Evolutionary conservation across 2,113 vertebrate genomes (phyloP).

Genomic region (Bambusicola thoracicus): DNA sequence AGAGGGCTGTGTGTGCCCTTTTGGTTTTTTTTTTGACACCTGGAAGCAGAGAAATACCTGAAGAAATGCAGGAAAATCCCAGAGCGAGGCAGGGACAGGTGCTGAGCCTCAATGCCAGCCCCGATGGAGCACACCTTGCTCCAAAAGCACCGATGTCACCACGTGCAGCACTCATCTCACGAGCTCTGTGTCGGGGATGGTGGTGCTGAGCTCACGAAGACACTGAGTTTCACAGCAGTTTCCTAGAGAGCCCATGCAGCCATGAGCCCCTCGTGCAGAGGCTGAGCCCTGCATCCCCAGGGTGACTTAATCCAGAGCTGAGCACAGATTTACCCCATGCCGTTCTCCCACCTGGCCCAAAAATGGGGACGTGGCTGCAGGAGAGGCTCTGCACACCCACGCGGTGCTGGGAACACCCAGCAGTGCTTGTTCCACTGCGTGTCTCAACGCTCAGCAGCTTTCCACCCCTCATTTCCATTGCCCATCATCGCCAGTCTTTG

Average conservation of each 20-base stretch:
- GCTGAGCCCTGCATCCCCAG: fast-evolving
- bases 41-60: neutral
- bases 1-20: too few relatives aligned
- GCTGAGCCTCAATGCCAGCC: neutral
- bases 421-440: neutral
- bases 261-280: fast-evolving
- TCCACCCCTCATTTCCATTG: neutral
- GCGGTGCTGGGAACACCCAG: neutral
- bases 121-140: neutral
- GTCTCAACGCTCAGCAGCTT: neutral
- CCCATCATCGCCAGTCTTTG: fast-evolving
- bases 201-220: fast-evolving
- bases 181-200: fast-evolving
- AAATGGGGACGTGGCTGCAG: neutral
- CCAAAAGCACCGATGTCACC: fast-evolving
- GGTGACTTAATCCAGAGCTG: neutral
- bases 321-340: neutral
- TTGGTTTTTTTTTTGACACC: neutral
- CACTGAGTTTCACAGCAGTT: neutral
- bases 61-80: slow-evolving; percentile 37
- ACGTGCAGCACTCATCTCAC: fast-evolving
- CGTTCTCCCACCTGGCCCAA: fast-evolving
- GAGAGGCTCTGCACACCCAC: neutral
- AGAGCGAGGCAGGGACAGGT: neutral
- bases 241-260: neutral